Conservation (phyloP, 2,888 invertebrate species). For the Platycnemis pennipes region DNA sequence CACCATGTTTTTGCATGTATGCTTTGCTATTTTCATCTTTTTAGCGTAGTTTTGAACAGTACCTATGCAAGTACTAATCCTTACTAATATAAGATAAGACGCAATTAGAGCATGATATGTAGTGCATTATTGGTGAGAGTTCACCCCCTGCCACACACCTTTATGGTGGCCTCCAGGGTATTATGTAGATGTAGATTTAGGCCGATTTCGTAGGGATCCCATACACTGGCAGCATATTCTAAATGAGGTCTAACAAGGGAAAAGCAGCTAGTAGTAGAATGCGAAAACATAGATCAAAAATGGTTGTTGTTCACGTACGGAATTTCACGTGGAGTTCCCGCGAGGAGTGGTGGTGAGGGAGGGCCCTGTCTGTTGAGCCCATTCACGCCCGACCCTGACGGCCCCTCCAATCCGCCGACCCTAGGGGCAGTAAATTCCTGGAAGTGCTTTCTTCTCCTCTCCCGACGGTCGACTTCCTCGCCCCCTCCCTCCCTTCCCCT, state of each 20-base stretch:
- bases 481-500: background rate
- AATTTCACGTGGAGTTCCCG: background rate
- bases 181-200: background rate
- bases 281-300: too few relatives aligned
- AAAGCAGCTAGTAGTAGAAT: background rate
- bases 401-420: background rate
- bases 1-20: background rate
- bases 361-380: background rate
- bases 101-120: background rate
- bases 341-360: background rate
- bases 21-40: background rate
- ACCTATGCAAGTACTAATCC: too few relatives aligned
- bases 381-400: background rate
- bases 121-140: background rate
- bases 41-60: background rate
- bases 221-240: background rate
- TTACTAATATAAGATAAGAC: too few relatives aligned
- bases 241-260: background rate
- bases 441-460: background rate
- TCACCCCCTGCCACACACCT: background rate
- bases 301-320: background rate
- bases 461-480: background rate
- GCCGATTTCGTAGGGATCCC: background rate
- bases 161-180: background rate
- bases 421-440: background rate